Percentiles rank a stretch among this genome's conserved stretches.
These are phyloP conservation scores for Caenorhabditis zanzibari DNA, from an alignment of 2,888 invertebrate species.

Conservation along the genomic window DNA sequence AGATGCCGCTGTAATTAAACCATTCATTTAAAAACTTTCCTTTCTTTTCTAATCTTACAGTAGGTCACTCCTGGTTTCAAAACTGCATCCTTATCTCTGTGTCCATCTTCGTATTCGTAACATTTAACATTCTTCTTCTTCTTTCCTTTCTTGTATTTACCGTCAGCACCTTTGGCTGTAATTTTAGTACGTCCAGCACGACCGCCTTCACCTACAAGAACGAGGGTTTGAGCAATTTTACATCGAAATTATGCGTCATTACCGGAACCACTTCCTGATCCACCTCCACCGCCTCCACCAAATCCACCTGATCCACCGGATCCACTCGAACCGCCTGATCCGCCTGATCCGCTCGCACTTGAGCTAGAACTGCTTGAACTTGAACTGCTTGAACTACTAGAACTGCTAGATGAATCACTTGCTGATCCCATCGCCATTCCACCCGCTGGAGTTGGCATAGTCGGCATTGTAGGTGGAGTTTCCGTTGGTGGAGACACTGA, in stretches of 20 bases:
- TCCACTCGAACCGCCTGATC: not conserved
- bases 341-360: not conserved
- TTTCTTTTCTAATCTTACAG: conserved; percentile 33
- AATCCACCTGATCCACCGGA: not conserved
- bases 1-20: conserved; percentile 22
- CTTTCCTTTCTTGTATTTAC: conserved; percentile 28
- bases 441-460: not conserved
- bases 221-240: too few species aligned
- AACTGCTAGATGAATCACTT: not conserved
- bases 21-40: not conserved
- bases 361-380: not conserved
- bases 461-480: not conserved
- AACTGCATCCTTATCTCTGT: conserved; percentile 38
- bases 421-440: not conserved
- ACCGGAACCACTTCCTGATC: not conserved
- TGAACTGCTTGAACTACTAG: conserved; percentile 4
- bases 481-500: not conserved
- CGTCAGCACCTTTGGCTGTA: not conserved
- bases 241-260: too few species aligned
- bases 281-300: not conserved
- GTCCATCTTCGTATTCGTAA: conserved; percentile 51
- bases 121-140: conserved; percentile 55
- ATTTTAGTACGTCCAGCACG: not conserved
- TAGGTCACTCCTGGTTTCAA: conserved; percentile 38
- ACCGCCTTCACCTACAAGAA: conserved; percentile 8